These are phyloP conservation scores for Xiphydria camelus DNA, from an alignment of 2,888 invertebrate species.

Conservation along the genomic window DNA sequence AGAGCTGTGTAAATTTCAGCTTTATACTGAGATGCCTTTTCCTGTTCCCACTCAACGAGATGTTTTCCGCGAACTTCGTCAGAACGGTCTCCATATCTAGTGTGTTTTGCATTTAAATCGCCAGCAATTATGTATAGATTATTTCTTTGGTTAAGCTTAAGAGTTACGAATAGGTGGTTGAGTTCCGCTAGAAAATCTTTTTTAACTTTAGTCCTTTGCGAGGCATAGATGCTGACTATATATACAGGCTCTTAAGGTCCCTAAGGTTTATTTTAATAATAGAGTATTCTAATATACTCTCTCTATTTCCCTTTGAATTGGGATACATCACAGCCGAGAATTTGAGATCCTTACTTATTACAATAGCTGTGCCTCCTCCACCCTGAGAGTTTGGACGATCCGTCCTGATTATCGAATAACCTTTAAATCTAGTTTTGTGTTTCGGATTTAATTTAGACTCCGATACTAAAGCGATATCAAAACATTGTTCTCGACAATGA, in stretches of 20 bases:
- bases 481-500: too few species aligned
- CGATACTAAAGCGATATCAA: slow-evolving; percentile 2
- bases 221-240: slow-evolving; percentile 9
- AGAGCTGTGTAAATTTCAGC: background rate
- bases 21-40: background rate
- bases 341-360: slow-evolving; percentile 4
- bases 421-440: background rate
- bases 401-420: slow-evolving; percentile 2
- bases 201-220: background rate
- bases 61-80: slow-evolving; percentile 7
- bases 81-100: slow-evolving; percentile 1
- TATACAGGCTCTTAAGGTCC: background rate
- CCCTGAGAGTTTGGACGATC: slow-evolving; percentile 5
- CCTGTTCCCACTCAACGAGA: slow-evolving; percentile 6
- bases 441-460: slow-evolving; percentile 9
- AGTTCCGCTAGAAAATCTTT: background rate
- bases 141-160: background rate
- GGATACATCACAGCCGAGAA: slow-evolving; percentile 1
- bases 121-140: slow-evolving; percentile 7
- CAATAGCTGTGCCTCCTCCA: slow-evolving; percentile 11
- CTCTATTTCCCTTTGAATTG: background rate
- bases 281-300: too few species aligned
- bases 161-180: background rate
- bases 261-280: slow-evolving; percentile 9
- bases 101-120: slow-evolving; percentile 6